Percentiles rank a stretch among this genome's conserved stretches.
Evolutionary conservation across 1,140 invertebrate genomes (phyloP).

Genomic region (Nebria ingens): DNA sequence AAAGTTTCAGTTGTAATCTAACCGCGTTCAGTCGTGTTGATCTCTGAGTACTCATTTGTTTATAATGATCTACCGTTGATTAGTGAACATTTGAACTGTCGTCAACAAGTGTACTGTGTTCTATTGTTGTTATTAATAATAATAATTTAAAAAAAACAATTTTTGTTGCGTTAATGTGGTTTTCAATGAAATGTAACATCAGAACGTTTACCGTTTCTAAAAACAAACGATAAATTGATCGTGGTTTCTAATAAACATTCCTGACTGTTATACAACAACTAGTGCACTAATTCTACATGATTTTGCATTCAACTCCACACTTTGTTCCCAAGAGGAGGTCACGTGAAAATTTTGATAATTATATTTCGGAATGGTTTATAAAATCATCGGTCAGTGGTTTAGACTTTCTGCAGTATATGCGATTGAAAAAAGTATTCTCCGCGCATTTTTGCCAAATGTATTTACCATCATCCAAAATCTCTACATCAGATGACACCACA

Average conservation of each 20-base stretch:
- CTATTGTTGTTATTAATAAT: no score
- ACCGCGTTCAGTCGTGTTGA: no score
- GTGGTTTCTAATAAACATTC: no score
- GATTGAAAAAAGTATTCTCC: not conserved
- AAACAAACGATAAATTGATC: no score
- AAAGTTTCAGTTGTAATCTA: no score
- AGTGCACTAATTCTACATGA: not conserved
- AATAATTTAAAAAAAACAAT: no score
- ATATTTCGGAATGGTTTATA: slow-evolving; percentile 7
- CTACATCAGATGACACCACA: slow-evolving; percentile 29
- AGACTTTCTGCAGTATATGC: not conserved
- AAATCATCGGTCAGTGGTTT: not conserved
- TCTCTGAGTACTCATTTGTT: no score
- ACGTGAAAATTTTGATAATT: not conserved
- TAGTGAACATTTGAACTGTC: not conserved
- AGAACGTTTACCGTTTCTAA: no score
- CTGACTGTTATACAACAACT: no score
- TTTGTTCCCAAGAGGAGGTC: not conserved
- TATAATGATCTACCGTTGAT: slow-evolving; percentile 7
- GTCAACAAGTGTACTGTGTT: not conserved
- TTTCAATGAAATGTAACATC: not conserved
- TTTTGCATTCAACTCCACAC: not conserved
- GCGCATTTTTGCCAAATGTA: slow-evolving; percentile 3
- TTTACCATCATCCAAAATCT: slow-evolving; percentile 3
- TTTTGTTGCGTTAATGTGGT: no score